These are phyloP conservation scores for Myotis lucifugus DNA, from an alignment of 2,113 vertebrate genomes.

Conservation along the genomic window DNA sequence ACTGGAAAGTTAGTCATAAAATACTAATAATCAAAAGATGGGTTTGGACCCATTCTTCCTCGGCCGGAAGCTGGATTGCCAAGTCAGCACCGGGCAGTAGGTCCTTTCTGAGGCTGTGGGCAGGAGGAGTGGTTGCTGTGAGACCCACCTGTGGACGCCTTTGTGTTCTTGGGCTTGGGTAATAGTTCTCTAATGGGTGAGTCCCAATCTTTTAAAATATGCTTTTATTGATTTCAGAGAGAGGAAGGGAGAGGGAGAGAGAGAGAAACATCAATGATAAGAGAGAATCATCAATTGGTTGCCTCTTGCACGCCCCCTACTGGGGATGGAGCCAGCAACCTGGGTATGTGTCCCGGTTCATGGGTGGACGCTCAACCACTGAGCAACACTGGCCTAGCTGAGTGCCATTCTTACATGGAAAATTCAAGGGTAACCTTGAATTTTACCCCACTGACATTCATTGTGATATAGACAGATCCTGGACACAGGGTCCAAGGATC, in stretches of 20 bases:
- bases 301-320: no score
- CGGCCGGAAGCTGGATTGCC: conserved; percentile 30
- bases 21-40: conserved; percentile 61
- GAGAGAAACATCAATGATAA: no score
- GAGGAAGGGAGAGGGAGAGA: no score
- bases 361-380: no score
- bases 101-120: not conserved
- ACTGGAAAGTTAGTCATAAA: conserved; percentile 80
- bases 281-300: no score
- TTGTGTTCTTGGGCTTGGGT: not conserved
- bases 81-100: conserved; percentile 54
- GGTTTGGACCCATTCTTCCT: not conserved
- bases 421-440: not conserved
- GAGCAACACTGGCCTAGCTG: no score
- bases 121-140: not conserved
- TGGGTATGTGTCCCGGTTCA: no score
- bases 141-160: not conserved
- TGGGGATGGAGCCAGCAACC: no score
- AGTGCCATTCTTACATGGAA: not conserved
- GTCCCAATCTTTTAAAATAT: not conserved
- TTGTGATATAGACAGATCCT: not conserved
- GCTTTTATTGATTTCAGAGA: no score
- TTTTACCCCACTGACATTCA: not conserved
- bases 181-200: not conserved
- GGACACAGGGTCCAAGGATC: not conserved